Conservation (phyloP, 1,140 invertebrate species). For the Leptopilina boulardi region DNA sequence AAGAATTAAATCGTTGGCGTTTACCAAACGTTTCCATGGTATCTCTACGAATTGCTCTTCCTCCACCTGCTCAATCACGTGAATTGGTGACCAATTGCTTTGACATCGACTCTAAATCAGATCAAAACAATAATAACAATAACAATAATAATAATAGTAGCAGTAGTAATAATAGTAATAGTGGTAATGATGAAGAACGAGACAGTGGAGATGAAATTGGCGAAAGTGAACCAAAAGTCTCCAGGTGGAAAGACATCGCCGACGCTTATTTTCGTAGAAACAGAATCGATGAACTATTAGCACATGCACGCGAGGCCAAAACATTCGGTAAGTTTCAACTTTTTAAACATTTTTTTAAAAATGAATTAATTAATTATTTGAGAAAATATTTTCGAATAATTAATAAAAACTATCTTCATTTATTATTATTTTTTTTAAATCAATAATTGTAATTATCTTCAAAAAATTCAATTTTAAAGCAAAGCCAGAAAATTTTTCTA, state of each 20-base stretch:
- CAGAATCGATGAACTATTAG: conserved; percentile 68
- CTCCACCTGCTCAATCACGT: conserved; percentile 57
- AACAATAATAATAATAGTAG: conserved; percentile 58
- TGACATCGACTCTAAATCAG: conserved; percentile 55
- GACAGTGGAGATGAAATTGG: conserved; percentile 45
- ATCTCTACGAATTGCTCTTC: conserved; percentile 65
- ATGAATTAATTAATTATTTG: neutral
- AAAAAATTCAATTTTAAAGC: too few species aligned
- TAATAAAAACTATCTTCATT: too few species aligned
- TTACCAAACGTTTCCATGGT: conserved; percentile 64
- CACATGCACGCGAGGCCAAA: conserved; percentile 67
- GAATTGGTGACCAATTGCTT: conserved; percentile 41
- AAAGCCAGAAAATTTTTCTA: too few species aligned
- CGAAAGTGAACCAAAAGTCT: conserved; percentile 31
- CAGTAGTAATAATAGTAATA: conserved; percentile 45
- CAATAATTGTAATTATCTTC: too few species aligned
- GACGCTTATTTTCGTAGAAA: conserved; percentile 71
- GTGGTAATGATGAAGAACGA: conserved; percentile 51
- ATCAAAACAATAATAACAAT: conserved; percentile 69
- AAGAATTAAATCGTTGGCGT: conserved; percentile 72
- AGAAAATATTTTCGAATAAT: too few species aligned
- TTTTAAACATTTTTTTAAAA: neutral
- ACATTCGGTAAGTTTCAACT: conserved; percentile 64
- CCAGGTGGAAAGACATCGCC: conserved; percentile 58
- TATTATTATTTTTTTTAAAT: too few species aligned